A percentile compares a stretch with the other conserved stretches of the same genome.
Conservation (phyloP, 1,140 invertebrate species). For the Heliothis subflexa region DNA sequence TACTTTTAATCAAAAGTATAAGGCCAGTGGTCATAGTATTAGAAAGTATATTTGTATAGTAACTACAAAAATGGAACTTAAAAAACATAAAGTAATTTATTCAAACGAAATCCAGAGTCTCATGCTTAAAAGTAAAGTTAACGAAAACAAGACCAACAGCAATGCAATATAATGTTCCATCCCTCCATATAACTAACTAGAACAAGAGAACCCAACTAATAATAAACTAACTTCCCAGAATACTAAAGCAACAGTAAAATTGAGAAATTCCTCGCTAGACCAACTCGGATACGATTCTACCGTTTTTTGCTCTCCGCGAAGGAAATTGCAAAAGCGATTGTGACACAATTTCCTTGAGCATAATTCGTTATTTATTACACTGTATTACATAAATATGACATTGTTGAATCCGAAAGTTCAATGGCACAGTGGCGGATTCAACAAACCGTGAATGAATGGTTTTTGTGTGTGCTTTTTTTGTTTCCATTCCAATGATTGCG, state of each 20-base stretch:
- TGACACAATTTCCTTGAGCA: conserved; percentile 43
- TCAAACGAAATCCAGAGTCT: no score
- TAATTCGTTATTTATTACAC: conserved; percentile 48
- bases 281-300: background rate
- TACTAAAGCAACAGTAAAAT: conserved; percentile 1
- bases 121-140: no score
- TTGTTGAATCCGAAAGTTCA: conserved; percentile 49
- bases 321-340: conserved; percentile 35
- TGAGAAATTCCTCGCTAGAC: conserved; percentile 29
- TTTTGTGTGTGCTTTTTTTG: conserved; percentile 27
- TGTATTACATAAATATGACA: conserved; percentile 54
- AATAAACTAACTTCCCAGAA: background rate
- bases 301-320: conserved; percentile 7
- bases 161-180: background rate
- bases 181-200: background rate
- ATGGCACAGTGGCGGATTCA: conserved; percentile 46
- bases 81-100: no score
- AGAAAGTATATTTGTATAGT: no score
- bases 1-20: no score
- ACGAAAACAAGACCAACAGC: background rate
- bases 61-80: no score
- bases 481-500: conserved; percentile 32
- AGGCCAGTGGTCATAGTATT: no score
- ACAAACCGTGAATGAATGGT: conserved; percentile 40
- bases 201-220: background rate